Percentiles rank a stretch among this genome's conserved stretches.
phyloP scores from a whole-genome alignment of 1,140 invertebrate species.

The Musca vetustissima region DNA sequence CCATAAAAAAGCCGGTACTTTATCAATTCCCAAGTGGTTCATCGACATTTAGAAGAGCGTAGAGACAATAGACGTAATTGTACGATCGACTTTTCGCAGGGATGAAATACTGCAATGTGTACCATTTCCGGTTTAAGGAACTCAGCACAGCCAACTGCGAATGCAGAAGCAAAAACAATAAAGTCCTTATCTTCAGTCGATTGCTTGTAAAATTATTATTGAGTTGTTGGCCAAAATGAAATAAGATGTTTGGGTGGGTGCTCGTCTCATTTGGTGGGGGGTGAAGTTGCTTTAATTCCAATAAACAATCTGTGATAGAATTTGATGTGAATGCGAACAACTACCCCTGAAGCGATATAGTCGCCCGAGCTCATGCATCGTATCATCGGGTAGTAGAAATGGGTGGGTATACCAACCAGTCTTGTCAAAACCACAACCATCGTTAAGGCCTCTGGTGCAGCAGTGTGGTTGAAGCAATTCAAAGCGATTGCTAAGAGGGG shows the following conservation, averaged over 20 bases:
- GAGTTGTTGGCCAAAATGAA: background rate
- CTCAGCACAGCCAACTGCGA: background rate
- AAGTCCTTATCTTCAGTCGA: constrained; percentile 1
- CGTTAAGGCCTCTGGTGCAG: too few species aligned
- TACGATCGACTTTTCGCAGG: too few species aligned
- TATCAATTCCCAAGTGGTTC: constrained; percentile 13
- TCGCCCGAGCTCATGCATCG: too few species aligned
- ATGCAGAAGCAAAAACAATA: background rate
- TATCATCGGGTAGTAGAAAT: too few species aligned
- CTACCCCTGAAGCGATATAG: too few species aligned
- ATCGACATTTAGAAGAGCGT: background rate
- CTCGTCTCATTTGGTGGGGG: background rate
- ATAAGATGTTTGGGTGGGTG: too few species aligned
- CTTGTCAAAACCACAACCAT: background rate
- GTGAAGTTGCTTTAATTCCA: constrained; percentile 6
- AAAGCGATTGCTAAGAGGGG: background rate
- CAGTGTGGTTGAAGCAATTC: too few species aligned
- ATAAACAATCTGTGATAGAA: constrained; percentile 15
- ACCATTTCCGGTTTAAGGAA: background rate
- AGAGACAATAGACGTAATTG: background rate
- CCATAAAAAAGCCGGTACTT: constrained; percentile 6
- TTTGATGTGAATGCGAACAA: background rate
- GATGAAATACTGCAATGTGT: too few species aligned
- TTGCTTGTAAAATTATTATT: constrained; percentile 23
- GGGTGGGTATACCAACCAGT: background rate